Evolutionary conservation across 2,113 vertebrate genomes (phyloP).

Genomic region (Mola mola): DNA sequence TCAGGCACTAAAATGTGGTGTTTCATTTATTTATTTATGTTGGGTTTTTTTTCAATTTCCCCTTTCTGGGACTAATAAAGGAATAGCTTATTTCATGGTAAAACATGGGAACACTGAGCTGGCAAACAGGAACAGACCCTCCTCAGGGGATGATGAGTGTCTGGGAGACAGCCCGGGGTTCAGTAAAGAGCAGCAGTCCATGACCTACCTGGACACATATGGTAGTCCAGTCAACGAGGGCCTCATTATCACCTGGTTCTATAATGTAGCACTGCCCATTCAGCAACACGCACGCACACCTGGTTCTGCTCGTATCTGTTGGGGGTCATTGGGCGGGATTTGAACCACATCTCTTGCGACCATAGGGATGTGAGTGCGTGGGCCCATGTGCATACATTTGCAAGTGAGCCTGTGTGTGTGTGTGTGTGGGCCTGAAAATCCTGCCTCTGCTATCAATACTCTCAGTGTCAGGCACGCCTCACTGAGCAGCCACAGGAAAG

Average conservation of each 20-base stretch:
- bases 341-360: constrained; percentile 52
- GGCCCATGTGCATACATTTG: constrained; percentile 46
- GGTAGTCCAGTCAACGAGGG: background rate
- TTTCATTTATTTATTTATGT: no score
- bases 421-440: constrained; percentile 20
- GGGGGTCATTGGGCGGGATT: constrained; percentile 42
- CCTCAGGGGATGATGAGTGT: no score
- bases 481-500: constrained; percentile 72
- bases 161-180: constrained; percentile 34
- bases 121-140: no score
- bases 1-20: no score
- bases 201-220: constrained; percentile 65
- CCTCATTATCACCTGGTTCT: background rate
- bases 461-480: constrained; percentile 62
- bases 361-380: constrained; percentile 40
- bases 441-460: constrained; percentile 54
- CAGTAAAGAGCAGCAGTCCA: constrained; percentile 48
- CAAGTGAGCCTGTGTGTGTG: constrained; percentile 11
- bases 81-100: no score
- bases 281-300: constrained; percentile 32
- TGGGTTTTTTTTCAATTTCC: no score
- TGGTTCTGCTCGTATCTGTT: constrained; percentile 30
- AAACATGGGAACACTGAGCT: no score
- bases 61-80: no score
- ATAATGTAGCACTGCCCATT: background rate